These are phyloP conservation scores for Trachelus stipa DNA, from an alignment of 2,888 invertebrate genomes.

Conservation along the genomic window DNA sequence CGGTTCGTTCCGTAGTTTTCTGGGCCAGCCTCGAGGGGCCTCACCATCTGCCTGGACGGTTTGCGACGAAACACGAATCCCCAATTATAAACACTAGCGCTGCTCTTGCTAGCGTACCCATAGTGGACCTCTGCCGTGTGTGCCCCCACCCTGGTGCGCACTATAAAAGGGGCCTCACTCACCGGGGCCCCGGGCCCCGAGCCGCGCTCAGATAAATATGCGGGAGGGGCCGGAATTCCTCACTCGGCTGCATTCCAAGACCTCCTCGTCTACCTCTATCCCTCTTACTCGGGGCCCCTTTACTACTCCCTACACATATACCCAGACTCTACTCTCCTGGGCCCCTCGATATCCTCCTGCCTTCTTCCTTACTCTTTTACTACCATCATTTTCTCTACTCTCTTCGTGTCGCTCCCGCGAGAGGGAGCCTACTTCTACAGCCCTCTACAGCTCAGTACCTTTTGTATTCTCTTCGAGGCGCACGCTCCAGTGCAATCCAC, in stretches of 20 bases:
- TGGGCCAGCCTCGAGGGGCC: not conserved
- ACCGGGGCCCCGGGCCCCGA: constrained; percentile 51
- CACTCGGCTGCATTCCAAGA: constrained; percentile 66
- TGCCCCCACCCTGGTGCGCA: constrained; percentile 57
- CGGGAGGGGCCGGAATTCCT: constrained; percentile 67
- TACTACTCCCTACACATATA: constrained; percentile 28
- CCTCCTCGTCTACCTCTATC: constrained; percentile 60
- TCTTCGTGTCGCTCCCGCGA: constrained; percentile 18
- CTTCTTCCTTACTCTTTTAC: not conserved
- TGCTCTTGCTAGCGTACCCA: constrained; percentile 67
- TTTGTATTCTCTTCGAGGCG: constrained; percentile 12
- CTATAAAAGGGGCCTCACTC: constrained; percentile 44
- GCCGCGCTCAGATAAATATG: constrained; percentile 64
- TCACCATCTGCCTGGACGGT: not conserved
- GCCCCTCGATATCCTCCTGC: constrained; percentile 21
- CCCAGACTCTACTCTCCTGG: constrained; percentile 21
- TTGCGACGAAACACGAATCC: constrained; percentile 18
- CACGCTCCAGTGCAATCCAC: constrained; percentile 8
- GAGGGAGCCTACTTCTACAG: constrained; percentile 20
- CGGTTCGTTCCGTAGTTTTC: not conserved
- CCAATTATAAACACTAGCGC: constrained; percentile 49
- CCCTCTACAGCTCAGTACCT: constrained; percentile 32
- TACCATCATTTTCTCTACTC: constrained; percentile 11
- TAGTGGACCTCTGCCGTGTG: constrained; percentile 69
- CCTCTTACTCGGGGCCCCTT: constrained; percentile 60